Evolutionary conservation across 2,113 vertebrate species (phyloP).

Genomic region (Nibea albiflora): DNA sequence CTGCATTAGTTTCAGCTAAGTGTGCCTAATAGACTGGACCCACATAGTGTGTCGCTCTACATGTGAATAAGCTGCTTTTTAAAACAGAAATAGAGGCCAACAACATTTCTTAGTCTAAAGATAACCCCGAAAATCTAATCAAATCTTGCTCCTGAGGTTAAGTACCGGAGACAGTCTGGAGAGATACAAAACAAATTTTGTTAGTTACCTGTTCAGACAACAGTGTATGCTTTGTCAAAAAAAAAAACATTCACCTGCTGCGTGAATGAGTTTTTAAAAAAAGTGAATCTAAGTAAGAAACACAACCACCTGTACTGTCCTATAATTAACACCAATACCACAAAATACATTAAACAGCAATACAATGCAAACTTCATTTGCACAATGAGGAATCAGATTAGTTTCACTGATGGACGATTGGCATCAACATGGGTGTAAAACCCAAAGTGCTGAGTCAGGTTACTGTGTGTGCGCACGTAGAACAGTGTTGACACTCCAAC

Average conservation of each 20-base stretch:
- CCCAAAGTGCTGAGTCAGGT: constrained; percentile 71
- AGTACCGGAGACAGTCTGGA: neutral
- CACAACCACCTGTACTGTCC: neutral
- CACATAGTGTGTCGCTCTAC: too few relatives aligned
- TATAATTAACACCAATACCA: constrained; percentile 17
- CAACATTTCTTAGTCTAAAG: neutral
- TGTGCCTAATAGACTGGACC: neutral
- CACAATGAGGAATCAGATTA: constrained; percentile 53
- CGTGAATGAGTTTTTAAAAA: neutral
- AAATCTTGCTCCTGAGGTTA: neutral
- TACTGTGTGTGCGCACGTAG: constrained; percentile 35
- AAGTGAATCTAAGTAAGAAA: constrained; percentile 10
- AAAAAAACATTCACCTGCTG: neutral
- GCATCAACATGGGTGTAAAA: constrained; percentile 47
- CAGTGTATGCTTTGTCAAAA: neutral
- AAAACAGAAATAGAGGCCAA: neutral
- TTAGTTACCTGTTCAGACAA: neutral
- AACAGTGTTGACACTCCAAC: constrained; percentile 56
- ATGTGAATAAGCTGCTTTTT: neutral
- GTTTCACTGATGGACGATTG: constrained; percentile 38
- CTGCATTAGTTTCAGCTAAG: too few relatives aligned
- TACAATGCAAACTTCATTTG: constrained; percentile 58
- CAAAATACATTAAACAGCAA: constrained; percentile 26
- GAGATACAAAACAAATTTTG: neutral
- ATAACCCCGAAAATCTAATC: neutral